Percentiles rank a stretch among this genome's conserved stretches.
Conservation (phyloP, 2,888 invertebrate species). For the Brachylomia viminalis region DNA sequence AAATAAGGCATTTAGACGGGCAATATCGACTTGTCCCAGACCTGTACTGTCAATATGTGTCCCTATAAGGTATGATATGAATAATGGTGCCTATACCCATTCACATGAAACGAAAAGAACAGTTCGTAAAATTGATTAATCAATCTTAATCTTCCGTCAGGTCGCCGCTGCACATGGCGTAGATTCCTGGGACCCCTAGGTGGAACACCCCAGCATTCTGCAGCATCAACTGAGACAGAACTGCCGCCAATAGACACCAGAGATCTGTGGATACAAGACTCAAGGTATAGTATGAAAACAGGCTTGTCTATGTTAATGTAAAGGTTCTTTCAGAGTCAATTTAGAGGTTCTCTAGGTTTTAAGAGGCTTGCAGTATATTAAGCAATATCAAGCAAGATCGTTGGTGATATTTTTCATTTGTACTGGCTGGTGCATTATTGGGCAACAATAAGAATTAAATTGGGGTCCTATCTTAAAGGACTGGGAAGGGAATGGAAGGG, state of each 20-base stretch:
- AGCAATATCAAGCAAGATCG: background rate
- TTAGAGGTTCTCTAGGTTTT: background rate
- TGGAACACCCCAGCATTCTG: conserved; percentile 93
- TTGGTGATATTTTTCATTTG: background rate
- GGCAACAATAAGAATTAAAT: background rate
- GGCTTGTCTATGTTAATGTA: background rate
- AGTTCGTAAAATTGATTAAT: background rate
- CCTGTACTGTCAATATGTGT: too few relatives aligned
- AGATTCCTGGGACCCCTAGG: conserved; percentile 91
- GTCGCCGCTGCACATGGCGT: conserved; percentile 95
- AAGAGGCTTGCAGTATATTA: rapidly evolving
- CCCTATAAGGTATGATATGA: too few relatives aligned
- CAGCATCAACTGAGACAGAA: conserved; percentile 95
- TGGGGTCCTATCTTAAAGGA: background rate
- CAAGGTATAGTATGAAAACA: conserved; percentile 83
- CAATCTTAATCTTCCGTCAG: conserved; percentile 76
- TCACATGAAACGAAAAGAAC: too few relatives aligned
- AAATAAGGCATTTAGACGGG: too few relatives aligned
- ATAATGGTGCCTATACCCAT: too few relatives aligned
- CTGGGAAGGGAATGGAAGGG: too few relatives aligned
- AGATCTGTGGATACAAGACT: conserved; percentile 95
- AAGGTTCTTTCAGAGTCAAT: background rate
- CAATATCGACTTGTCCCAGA: too few relatives aligned
- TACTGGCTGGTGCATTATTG: background rate
- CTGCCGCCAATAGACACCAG: conserved; percentile 95